Conservation (phyloP, 1,140 invertebrate species). For the Plutomurus gul region DNA sequence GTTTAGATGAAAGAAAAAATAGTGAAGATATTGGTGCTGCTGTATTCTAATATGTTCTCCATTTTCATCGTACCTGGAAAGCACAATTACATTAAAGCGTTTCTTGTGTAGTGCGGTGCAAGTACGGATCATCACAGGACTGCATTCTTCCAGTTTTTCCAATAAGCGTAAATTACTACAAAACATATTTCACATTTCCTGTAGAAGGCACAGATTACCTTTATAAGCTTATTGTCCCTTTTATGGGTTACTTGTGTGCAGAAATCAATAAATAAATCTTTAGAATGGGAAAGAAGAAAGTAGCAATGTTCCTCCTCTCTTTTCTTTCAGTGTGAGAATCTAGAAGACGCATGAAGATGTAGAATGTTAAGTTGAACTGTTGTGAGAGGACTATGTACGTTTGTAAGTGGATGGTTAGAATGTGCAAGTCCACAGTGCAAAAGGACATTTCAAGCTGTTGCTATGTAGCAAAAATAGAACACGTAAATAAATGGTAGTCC, state of each 20-base stretch:
- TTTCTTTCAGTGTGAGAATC: not conserved
- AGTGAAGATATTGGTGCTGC: not conserved
- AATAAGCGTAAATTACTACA: not conserved
- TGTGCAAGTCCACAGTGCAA: too few relatives aligned
- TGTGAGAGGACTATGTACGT: too few relatives aligned
- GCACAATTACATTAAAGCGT: not conserved
- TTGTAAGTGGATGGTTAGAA: too few relatives aligned
- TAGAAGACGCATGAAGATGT: not conserved
- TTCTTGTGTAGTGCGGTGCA: not conserved
- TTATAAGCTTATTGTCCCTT: constrained; percentile 15
- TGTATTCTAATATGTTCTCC: not conserved
- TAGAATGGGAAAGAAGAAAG: not conserved
- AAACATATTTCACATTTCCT: constrained; percentile 28
- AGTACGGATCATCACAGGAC: not conserved
- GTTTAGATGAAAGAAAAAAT: constrained; percentile 11
- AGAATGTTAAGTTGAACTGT: not conserved
- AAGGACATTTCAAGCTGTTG: too few relatives aligned
- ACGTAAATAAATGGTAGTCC: not conserved
- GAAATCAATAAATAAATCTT: constrained; percentile 34
- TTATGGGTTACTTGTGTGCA: not conserved
- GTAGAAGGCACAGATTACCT: constrained; percentile 1
- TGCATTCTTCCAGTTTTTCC: not conserved
- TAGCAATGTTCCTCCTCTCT: not conserved
- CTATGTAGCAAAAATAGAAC: too few relatives aligned
- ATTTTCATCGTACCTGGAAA: too few relatives aligned